phyloP scores from a whole-genome alignment of 2,888 invertebrate genomes.

The Ectemnius continuus region DNA sequence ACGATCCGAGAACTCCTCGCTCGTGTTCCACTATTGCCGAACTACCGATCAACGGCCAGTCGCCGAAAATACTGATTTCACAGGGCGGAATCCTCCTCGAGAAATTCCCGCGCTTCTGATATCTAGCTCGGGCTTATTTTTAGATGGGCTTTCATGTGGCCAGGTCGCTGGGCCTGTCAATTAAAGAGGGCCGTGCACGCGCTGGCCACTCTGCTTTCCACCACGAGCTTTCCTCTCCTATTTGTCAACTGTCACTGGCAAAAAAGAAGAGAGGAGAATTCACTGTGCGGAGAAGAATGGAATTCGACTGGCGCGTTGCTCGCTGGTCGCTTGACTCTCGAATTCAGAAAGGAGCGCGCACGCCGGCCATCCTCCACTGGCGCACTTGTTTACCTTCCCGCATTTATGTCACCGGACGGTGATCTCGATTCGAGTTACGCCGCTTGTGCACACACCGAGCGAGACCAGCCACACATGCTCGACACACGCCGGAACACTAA shows the following conservation, averaged over 20 bases:
- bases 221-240: too few species aligned
- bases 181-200: too few species aligned
- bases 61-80: too few species aligned
- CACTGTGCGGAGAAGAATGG: neutral
- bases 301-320: neutral
- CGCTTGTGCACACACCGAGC: neutral
- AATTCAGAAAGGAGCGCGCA: constrained; percentile 7
- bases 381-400: constrained; percentile 42
- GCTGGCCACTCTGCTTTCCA: too few species aligned
- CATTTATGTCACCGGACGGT: constrained; percentile 22
- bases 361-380: constrained; percentile 10
- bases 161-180: too few species aligned
- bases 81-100: neutral
- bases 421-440: constrained; percentile 2
- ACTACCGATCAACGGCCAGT: too few species aligned
- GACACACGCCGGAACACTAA: neutral
- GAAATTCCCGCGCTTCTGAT: constrained; percentile 1
- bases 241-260: too few species aligned
- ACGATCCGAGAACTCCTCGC: too few species aligned
- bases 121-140: neutral
- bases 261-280: too few species aligned
- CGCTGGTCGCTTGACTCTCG: neutral
- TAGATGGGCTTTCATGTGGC: neutral
- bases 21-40: too few species aligned
- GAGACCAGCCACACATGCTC: neutral